A percentile compares a stretch with the other conserved stretches of the same genome.
These are phyloP conservation scores for Rhorus exstirpatorius DNA, from an alignment of 2,888 invertebrate species.

Conservation along the genomic window DNA sequence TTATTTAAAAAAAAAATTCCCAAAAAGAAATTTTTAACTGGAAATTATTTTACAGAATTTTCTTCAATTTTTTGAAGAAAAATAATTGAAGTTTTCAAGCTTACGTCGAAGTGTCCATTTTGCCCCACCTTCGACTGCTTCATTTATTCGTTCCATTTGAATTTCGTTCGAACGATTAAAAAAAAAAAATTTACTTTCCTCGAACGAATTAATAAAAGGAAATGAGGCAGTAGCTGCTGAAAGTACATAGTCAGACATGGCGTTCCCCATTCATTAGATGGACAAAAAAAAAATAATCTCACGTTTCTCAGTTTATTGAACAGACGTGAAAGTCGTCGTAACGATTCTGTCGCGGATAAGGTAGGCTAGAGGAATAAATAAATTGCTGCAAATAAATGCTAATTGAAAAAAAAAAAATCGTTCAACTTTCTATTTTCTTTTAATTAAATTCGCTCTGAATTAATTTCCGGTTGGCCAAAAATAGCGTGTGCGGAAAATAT, in stretches of 20 bases:
- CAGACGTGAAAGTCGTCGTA: constrained; percentile 47
- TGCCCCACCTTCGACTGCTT: too few species aligned
- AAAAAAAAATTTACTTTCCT: not conserved
- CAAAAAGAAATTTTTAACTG: too few species aligned
- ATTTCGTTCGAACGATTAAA: constrained; percentile 1
- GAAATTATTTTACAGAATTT: too few species aligned
- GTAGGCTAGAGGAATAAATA: constrained; percentile 9
- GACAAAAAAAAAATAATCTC: constrained; percentile 26
- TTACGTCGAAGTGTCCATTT: too few species aligned
- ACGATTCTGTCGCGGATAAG: constrained; percentile 9
- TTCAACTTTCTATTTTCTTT: not conserved
- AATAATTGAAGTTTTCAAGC: too few species aligned
- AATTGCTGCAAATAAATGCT: not conserved
- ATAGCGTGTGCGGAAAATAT: not conserved
- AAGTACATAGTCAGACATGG: constrained; percentile 19
- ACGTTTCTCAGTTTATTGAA: constrained; percentile 42
- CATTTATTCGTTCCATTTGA: not conserved
- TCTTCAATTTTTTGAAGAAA: too few species aligned
- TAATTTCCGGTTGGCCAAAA: not conserved
- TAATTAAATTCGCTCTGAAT: not conserved
- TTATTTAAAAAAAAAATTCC: too few species aligned
- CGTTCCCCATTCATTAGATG: constrained; percentile 40
- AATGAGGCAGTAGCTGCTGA: not conserved
- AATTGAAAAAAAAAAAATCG: not conserved
- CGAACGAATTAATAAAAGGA: not conserved